Evolutionary conservation across 2,113 vertebrate species (phyloP).

Genomic region (Lampris megalopsis): DNA sequence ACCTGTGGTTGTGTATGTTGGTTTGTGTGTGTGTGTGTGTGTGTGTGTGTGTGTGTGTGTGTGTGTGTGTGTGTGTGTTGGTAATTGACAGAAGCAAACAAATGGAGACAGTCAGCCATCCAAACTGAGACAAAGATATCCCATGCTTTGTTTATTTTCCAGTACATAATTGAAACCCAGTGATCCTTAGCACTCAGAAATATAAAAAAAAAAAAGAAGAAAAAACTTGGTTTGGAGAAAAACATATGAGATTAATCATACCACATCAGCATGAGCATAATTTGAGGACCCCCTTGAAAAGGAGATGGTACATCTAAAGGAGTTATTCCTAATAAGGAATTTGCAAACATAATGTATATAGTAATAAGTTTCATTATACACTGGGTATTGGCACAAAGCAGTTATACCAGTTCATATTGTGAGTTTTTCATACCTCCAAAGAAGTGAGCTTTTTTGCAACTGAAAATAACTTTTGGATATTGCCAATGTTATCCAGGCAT

Average conservation of each 20-base stretch:
- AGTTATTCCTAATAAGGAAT: too few species aligned
- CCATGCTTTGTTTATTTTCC: slow-evolving; percentile 45
- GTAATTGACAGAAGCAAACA: not conserved
- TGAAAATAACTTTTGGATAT: not conserved
- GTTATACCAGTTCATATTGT: slow-evolving; percentile 10
- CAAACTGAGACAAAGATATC: slow-evolving; percentile 31
- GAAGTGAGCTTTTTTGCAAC: slow-evolving; percentile 1
- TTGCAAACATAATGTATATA: not conserved
- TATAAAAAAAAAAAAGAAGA: slow-evolving; percentile 15
- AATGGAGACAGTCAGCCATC: not conserved
- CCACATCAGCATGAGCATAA: slow-evolving; percentile 40
- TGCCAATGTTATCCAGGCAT: not conserved
- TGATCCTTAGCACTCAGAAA: slow-evolving; percentile 38
- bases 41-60: not conserved
- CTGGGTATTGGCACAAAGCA: not conserved
- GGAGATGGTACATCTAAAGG: too few species aligned
- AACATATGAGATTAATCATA: slow-evolving; percentile 28
- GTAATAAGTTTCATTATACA: slow-evolving; percentile 13
- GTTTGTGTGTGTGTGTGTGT: not conserved
- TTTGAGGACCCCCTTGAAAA: not conserved
- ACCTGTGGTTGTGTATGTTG: not conserved
- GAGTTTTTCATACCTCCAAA: not conserved
- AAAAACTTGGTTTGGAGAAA: slow-evolving; percentile 47
- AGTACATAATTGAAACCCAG: slow-evolving; percentile 43
- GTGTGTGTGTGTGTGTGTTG: slow-evolving; percentile 1